Evolutionary conservation across 2,888 invertebrate species (phyloP).

Genomic region (Sesamia inferens): DNA sequence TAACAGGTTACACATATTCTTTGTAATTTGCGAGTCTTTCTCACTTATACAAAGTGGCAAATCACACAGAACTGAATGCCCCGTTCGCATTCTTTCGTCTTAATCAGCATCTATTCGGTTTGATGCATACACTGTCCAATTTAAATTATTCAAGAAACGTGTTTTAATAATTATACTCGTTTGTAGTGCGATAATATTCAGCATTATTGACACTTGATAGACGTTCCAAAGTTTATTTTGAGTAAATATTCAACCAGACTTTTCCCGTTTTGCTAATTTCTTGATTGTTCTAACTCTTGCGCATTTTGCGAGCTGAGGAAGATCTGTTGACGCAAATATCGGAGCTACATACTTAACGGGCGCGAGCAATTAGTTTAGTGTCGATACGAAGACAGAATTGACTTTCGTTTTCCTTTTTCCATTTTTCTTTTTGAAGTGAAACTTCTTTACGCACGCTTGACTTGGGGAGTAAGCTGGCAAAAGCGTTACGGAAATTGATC

Average conservation of each 20-base stretch:
- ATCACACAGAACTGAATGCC: not conserved
- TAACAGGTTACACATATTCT: not conserved
- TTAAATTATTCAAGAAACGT: not conserved
- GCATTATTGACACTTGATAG: not conserved
- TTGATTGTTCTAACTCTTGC: not conserved
- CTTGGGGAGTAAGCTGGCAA: no score
- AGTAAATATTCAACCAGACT: not conserved
- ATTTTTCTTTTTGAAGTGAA: no score
- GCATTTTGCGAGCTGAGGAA: not conserved
- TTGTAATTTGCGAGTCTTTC: not conserved
- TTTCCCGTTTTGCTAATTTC: not conserved
- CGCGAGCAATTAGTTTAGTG: not conserved
- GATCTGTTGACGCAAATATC: not conserved
- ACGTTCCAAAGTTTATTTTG: conserved; percentile 1
- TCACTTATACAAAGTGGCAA: not conserved
- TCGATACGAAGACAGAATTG: no score
- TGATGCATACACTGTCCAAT: not conserved
- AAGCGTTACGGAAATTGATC: no score
- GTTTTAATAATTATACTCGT: not conserved
- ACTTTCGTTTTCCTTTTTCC: no score
- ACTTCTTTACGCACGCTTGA: no score
- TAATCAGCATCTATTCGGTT: not conserved
- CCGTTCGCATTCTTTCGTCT: not conserved
- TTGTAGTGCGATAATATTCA: not conserved
- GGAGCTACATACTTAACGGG: not conserved